Conservation (phyloP, 2,113 vertebrate genomes). For the Daubentonia madagascariensis region DNA sequence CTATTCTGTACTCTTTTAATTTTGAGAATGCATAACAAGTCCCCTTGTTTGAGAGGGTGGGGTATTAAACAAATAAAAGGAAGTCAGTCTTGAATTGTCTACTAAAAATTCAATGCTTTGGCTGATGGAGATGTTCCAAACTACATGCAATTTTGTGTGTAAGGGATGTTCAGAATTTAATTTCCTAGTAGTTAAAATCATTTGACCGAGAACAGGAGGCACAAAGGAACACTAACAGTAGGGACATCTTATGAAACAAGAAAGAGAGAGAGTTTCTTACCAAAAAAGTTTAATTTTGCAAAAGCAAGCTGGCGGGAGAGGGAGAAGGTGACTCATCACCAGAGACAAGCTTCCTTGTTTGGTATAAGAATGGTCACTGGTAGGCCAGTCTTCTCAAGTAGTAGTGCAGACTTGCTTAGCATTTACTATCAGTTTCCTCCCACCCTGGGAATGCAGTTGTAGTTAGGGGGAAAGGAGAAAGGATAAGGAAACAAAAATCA, state of each 20-base stretch:
- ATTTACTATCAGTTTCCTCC: constrained; percentile 61
- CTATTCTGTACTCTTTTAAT: neutral
- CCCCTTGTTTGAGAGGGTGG: neutral
- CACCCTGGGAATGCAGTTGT: neutral
- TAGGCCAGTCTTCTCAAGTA: constrained; percentile 61
- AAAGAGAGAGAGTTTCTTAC: constrained; percentile 61
- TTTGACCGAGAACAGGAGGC: constrained; percentile 67
- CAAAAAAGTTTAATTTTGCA: constrained; percentile 68
- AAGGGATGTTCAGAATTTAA: constrained; percentile 30
- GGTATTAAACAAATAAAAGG: constrained; percentile 69
- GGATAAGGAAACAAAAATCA: constrained; percentile 24
- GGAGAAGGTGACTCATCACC: constrained; percentile 42
- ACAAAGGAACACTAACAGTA: constrained; percentile 58
- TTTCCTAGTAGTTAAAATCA: constrained; percentile 69
- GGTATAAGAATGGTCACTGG: constrained; percentile 54
- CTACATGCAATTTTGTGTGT: neutral
- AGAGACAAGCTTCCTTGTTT: constrained; percentile 47
- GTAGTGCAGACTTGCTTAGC: constrained; percentile 67
- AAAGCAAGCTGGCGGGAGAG: neutral
- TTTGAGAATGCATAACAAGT: neutral
- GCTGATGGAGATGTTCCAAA: constrained; percentile 77
- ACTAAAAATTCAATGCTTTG: constrained; percentile 66
- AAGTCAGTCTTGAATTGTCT: constrained; percentile 76
- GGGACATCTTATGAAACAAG: constrained; percentile 59
- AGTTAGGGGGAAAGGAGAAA: neutral